Conservation (phyloP, 2,888 invertebrate species). For the Chaetogeoica ovagalla region DNA sequence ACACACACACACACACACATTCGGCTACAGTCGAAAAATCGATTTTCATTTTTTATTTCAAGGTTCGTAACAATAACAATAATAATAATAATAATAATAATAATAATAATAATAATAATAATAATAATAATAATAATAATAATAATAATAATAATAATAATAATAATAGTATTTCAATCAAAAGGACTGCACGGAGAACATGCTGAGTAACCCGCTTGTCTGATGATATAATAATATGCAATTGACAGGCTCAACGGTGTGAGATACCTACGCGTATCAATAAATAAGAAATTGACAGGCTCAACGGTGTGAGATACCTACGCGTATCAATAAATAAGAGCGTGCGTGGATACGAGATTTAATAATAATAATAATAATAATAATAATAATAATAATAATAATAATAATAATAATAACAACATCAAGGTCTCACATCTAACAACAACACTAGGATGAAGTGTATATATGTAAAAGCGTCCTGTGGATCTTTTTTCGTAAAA, state of each 20-base stretch:
- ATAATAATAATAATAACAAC: no score
- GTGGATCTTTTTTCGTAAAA: no score
- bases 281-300: constrained; percentile 35
- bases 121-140: not conserved
- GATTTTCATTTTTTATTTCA: constrained; percentile 37
- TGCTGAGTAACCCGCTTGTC: constrained; percentile 28
- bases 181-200: not conserved
- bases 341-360: no score
- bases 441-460: no score
- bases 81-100: not conserved
- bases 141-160: constrained; percentile 12
- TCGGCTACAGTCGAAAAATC: not conserved
- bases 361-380: no score
- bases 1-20: no score
- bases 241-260: constrained; percentile 18
- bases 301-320: not conserved
- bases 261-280: not conserved
- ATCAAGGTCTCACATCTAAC: no score
- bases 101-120: not conserved
- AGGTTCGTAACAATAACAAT: constrained; percentile 15
- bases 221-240: not conserved
- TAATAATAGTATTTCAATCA: no score
- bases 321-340: not conserved
- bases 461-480: no score
- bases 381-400: no score